Evolutionary conservation across 2,888 invertebrate genomes (phyloP), one percentile per base, ranked within the genome.

Genomic region (Trichacis sp.): DNA sequence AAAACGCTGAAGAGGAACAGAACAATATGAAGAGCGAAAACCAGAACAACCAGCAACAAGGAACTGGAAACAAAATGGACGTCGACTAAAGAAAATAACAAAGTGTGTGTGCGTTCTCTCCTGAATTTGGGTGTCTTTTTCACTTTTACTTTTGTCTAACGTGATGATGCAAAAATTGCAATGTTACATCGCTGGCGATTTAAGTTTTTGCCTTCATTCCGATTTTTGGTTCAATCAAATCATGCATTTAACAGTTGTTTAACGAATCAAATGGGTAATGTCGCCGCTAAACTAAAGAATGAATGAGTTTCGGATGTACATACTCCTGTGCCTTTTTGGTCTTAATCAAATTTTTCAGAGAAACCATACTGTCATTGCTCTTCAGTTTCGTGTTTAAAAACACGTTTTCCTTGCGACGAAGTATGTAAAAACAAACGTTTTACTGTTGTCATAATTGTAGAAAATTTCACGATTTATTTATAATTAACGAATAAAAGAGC

Each of bases 21-120:
- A 80, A 79, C 61, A 77, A 67, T 51, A n/a, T n/a, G n/a, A 75
- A 77, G 61, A 70, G 69, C n/a, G 76, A 80, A 29, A 67, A 61
- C 20, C 77, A 76, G 42, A 76, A 75, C 55, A 77, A 77, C 66
- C 6, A 60, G 15, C 56, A 50, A 14, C 61, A 69, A 58, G 47
- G 68, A 11, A 73, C 77, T 12, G 81, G 81, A 46, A 85, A 86
- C 29, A 82, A 83, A 40, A 86, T 86, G 86, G 86, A 86, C 68
- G 82, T 86, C 67, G 86, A 86, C 36, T 69, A 63, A 60, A 33
- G 1, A 51, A n/a, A n/a, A n/a, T n/a, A n/a, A n/a, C n/a, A n/a
- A n/a, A n/a, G n/a, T n/a, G n/a, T n/a, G n/a, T n/a, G n/a, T n/a
- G n/a, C n/a, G n/a, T n/a, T n/a, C n/a, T n/a, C n/a, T n/a, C n/a